phyloP scores from a whole-genome alignment of 2,888 invertebrate species.

The Campoplex nolae region DNA sequence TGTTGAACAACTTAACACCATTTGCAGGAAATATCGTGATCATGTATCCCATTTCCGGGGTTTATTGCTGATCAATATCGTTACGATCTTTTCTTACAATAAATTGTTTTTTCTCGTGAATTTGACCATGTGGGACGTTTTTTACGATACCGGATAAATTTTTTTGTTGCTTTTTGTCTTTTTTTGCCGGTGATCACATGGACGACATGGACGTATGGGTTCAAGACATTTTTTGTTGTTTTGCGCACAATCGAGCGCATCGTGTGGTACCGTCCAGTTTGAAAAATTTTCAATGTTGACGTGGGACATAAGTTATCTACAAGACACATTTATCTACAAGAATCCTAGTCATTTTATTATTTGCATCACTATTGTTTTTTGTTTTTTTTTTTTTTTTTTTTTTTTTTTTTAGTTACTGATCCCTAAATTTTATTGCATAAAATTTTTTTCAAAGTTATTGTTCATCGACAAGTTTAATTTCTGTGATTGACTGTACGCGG shows the following conservation, averaged over 20 bases:
- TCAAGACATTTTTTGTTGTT: not conserved
- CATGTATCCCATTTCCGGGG: constrained; percentile 11
- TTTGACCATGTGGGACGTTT: not conserved
- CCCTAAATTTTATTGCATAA: too few species aligned
- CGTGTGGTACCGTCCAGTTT: not conserved
- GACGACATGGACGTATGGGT: not conserved
- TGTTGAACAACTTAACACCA: constrained; percentile 4
- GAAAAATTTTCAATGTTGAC: not conserved
- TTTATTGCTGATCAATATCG: not conserved
- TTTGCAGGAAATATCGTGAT: constrained; percentile 24
- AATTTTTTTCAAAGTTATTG: too few species aligned
- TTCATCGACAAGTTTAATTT: too few species aligned
- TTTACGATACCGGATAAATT: not conserved
- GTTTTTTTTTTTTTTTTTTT: too few species aligned
- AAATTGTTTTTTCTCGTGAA: not conserved
- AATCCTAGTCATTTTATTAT: not conserved
- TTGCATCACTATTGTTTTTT: not conserved
- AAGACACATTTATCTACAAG: too few species aligned
- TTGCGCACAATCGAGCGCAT: not conserved
- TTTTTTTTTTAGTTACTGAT: too few species aligned
- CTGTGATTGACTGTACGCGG: too few species aligned
- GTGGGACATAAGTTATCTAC: not conserved
- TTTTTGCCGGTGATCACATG: not conserved
- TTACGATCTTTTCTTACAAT: not conserved
- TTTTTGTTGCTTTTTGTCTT: not conserved